A percentile compares a stretch with the other conserved stretches of the same genome.
Evolutionary conservation across 2,797 vertebrate species (phyloP).

Genomic region (Etheostoma perlongum): DNA sequence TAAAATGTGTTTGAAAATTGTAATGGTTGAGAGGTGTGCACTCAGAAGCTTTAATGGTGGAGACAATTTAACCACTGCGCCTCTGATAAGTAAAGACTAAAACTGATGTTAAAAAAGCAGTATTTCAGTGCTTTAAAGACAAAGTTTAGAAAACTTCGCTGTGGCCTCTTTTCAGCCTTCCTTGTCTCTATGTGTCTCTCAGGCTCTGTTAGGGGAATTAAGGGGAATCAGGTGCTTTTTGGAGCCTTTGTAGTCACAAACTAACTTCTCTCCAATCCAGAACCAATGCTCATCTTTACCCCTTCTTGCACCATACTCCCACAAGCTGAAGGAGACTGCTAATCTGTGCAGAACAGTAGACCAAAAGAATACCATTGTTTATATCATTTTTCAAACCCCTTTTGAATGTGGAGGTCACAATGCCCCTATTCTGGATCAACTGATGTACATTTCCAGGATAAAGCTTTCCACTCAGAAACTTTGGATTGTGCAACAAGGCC

Average conservation of each 20-base stretch:
- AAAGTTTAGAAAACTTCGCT: conserved; percentile 35
- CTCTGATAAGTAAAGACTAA: conserved; percentile 2
- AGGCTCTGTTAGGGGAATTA: conserved; percentile 36
- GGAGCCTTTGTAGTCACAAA: conserved; percentile 35
- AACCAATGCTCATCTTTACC: conserved; percentile 27
- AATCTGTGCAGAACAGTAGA: conserved; percentile 22
- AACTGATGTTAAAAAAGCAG: conserved; percentile 5
- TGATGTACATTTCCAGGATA: too few species aligned
- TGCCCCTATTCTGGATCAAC: not conserved
- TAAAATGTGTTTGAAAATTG: not conserved
- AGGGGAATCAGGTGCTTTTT: conserved; percentile 38
- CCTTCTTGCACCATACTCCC: not conserved
- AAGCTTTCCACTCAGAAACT: too few species aligned
- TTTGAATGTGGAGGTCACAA: not conserved
- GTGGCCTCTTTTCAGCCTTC: not conserved
- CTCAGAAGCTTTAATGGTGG: not conserved
- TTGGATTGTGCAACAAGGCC: too few species aligned
- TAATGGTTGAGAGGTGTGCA: not conserved
- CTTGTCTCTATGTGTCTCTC: conserved; percentile 38
- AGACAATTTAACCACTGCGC: not conserved
- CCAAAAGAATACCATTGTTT: not conserved
- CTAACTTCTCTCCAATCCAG: conserved; percentile 19
- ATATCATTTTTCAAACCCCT: not conserved
- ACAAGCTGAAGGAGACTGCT: conserved; percentile 8
- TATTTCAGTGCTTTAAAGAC: conserved; percentile 4